Conservation (phyloP, 2,797 vertebrate species). For the Cynodonichthys magdalenae region DNA sequence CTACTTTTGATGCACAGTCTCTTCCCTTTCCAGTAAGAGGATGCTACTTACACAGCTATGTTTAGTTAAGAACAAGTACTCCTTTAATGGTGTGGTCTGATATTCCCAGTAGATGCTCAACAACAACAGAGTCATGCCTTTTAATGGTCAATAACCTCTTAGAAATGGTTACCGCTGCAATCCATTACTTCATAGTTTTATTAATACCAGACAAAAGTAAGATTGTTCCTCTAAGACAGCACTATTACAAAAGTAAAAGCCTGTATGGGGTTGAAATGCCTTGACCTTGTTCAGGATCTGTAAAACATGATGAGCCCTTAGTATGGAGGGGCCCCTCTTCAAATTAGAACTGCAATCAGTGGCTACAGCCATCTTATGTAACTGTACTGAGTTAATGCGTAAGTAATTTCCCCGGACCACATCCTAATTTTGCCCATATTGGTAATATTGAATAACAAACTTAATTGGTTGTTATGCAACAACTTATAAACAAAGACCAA, state of each 20-base stretch:
- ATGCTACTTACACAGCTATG: conserved; percentile 56
- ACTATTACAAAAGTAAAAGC: conserved; percentile 18
- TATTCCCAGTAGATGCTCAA: conserved; percentile 55
- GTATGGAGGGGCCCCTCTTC: conserved; percentile 15
- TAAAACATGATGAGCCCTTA: conserved; percentile 18
- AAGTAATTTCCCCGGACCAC: conserved; percentile 22
- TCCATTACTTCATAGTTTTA: conserved; percentile 46
- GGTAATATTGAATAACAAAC: conserved; percentile 6
- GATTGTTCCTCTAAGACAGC: conserved; percentile 14
- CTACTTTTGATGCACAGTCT: conserved; percentile 52
- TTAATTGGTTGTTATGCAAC: conserved; percentile 3
- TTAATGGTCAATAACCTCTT: conserved; percentile 30
- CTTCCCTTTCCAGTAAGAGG: conserved; percentile 63
- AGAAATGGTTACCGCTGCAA: conserved; percentile 27
- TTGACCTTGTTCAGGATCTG: conserved; percentile 21
- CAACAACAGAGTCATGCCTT: conserved; percentile 50
- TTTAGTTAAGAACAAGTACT: conserved; percentile 66
- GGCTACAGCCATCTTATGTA: conserved; percentile 27
- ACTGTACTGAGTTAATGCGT: conserved; percentile 26
- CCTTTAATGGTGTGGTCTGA: conserved; percentile 41
- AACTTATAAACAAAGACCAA: conserved; percentile 11
- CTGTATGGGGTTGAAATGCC: conserved; percentile 18
- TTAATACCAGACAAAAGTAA: conserved; percentile 31
- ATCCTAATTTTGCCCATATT: conserved; percentile 4
- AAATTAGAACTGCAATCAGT: conserved; percentile 24